phyloP scores from a whole-genome alignment of 2,888 invertebrate species.

The Caenorhabditis imperialis region DNA sequence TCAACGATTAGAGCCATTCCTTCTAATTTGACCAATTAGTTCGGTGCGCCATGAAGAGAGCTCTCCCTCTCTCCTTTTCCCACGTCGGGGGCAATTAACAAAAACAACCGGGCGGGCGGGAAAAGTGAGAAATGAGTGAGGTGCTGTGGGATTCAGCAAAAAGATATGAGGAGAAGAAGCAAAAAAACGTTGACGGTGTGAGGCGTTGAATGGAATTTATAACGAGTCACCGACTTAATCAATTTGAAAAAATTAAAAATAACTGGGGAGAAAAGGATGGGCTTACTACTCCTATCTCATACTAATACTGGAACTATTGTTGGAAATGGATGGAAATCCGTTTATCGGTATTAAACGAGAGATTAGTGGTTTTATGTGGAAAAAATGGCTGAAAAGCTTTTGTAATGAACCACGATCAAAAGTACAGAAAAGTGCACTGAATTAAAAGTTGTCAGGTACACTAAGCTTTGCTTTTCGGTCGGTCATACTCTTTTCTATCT shows the following conservation, averaged over 20 bases:
- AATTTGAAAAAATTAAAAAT: constrained; percentile 54
- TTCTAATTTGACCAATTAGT: constrained; percentile 56
- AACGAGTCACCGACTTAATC: constrained; percentile 50
- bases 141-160: constrained; percentile 36
- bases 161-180: constrained; percentile 36
- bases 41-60: too few relatives aligned
- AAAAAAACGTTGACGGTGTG: constrained; percentile 29
- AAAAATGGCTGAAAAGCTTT: too few relatives aligned
- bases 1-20: constrained; percentile 35
- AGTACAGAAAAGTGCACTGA: not conserved
- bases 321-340: not conserved
- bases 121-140: constrained; percentile 20
- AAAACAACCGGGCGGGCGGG: constrained; percentile 27
- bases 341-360: too few relatives aligned
- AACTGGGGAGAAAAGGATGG: constrained; percentile 4
- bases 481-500: constrained; percentile 30
- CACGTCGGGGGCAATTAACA: constrained; percentile 26
- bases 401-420: not conserved
- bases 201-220: constrained; percentile 56
- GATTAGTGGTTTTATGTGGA: too few relatives aligned
- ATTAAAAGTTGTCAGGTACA: constrained; percentile 5
- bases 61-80: too few relatives aligned
- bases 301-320: constrained; percentile 2
- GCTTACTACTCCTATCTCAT: not conserved
- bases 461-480: constrained; percentile 36